These are phyloP conservation scores for Doris montereyensis DNA, from an alignment of 2,888 invertebrate species.

Conservation along the genomic window DNA sequence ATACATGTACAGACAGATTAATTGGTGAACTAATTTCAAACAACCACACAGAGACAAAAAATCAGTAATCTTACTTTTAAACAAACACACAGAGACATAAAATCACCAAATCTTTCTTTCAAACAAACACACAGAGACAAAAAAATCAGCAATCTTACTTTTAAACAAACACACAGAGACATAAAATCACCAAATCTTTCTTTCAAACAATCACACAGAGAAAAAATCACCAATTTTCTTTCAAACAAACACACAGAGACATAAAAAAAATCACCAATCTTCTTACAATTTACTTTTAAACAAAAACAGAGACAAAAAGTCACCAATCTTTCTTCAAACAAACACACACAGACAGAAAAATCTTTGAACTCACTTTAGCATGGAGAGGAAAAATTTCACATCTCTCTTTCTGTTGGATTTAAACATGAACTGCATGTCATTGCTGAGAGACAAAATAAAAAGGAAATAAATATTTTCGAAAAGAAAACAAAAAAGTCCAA, in stretches of 20 bases:
- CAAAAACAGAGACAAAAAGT: too few relatives aligned
- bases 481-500: too few relatives aligned
- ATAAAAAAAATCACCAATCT: background rate
- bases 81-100: background rate
- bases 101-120: too few relatives aligned
- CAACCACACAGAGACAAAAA: too few relatives aligned
- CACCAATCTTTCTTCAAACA: background rate
- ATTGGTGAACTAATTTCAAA: too few relatives aligned
- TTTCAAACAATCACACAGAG: too few relatives aligned
- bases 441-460: too few relatives aligned
- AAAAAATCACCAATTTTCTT: background rate
- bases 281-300: too few relatives aligned
- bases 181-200: background rate
- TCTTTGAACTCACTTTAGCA: slow-evolving; percentile 54
- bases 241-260: background rate
- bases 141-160: background rate
- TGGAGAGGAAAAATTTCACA: slow-evolving; percentile 57
- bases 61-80: background rate
- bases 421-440: slow-evolving; percentile 62
- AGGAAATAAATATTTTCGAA: too few relatives aligned
- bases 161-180: background rate
- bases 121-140: too few relatives aligned
- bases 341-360: too few relatives aligned
- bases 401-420: slow-evolving; percentile 62
- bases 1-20: too few relatives aligned